These are phyloP conservation scores for Podarcis cretensis DNA, from an alignment of 2,113 vertebrate genomes.

Conservation along the genomic window DNA sequence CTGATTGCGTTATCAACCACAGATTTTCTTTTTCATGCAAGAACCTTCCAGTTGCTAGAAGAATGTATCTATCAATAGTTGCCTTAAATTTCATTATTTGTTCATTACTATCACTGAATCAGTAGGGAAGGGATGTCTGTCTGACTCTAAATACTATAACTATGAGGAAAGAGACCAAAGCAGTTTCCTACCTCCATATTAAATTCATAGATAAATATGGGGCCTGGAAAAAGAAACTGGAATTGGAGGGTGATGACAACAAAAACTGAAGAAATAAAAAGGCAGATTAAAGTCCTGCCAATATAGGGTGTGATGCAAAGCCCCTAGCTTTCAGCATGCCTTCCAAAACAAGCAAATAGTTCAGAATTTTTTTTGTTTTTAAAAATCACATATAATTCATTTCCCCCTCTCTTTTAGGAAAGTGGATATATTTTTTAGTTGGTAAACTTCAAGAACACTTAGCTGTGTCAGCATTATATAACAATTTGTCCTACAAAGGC, in stretches of 20 bases:
- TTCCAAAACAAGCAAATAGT: constrained; percentile 12
- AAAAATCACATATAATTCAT: not conserved
- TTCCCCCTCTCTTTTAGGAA: not conserved
- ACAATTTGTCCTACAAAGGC: not conserved
- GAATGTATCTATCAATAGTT: not conserved
- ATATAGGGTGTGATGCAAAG: not conserved
- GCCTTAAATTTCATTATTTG: not conserved
- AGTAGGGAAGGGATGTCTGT: not conserved
- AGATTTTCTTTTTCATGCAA: not conserved
- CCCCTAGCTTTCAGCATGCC: not conserved
- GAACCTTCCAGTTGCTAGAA: not conserved
- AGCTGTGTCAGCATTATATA: not conserved
- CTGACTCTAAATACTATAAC: not conserved
- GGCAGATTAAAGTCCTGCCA: not conserved
- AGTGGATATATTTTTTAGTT: not conserved
- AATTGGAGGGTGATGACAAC: not conserved
- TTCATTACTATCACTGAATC: not conserved
- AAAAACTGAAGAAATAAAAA: not conserved
- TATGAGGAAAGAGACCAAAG: not conserved
- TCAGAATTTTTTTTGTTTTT: constrained; percentile 15
- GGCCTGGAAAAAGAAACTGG: not conserved
- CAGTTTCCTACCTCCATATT: not conserved
- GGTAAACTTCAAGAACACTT: not conserved
- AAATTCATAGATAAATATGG: accelerated
- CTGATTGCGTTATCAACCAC: not conserved